These are phyloP conservation scores for Pachyseris speciosa DNA, from an alignment of 64 coral and sea anemone genomes.

Conservation along the genomic window DNA sequence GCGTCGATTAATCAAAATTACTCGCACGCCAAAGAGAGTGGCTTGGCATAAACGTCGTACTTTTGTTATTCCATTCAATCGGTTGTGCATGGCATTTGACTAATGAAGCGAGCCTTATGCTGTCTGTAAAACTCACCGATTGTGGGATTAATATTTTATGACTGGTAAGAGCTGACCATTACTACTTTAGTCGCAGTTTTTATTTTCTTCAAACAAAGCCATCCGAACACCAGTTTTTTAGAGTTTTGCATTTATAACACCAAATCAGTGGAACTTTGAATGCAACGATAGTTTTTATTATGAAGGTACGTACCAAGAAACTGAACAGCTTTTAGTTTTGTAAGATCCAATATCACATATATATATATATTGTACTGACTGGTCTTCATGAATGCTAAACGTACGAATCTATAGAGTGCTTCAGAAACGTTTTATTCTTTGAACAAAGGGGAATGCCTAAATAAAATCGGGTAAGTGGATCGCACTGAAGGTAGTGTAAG, in stretches of 20 bases:
- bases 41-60: neutral
- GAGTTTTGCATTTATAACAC: neutral
- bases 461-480: neutral
- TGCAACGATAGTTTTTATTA: neutral
- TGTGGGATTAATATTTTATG: neutral
- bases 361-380: neutral
- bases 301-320: neutral
- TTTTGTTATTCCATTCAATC: neutral
- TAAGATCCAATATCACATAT: neutral
- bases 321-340: neutral
- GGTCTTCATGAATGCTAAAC: neutral
- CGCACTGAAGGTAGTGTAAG: neutral
- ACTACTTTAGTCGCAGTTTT: neutral
- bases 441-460: neutral
- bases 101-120: neutral
- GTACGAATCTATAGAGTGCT: neutral
- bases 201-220: neutral
- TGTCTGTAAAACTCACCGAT: neutral
- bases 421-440: neutral
- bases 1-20: neutral
- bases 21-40: neutral
- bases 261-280: neutral
- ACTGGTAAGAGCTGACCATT: neutral
- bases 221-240: neutral
- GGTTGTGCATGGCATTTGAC: neutral